phyloP scores from a whole-genome alignment of 2,888 invertebrate species.

The Pantelozetes paolii region DNA sequence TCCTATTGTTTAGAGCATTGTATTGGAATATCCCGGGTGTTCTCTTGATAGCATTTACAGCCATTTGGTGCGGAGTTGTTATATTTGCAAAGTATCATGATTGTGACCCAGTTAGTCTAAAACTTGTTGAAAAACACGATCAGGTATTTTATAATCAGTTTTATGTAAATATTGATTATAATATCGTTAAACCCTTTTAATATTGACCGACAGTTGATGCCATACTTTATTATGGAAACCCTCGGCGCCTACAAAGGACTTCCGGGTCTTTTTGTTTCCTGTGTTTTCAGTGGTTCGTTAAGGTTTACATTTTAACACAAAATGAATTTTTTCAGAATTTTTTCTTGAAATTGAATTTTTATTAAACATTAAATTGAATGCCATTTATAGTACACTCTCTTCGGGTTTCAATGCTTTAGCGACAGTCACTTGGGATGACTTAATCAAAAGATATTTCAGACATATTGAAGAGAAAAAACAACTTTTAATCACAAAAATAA shows the following conservation, averaged over 20 bases:
- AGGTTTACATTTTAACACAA: neutral
- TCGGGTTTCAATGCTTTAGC: constrained; percentile 68
- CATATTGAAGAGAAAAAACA: constrained; percentile 7
- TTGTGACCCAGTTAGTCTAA: constrained; percentile 67
- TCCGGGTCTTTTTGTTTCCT: constrained; percentile 82
- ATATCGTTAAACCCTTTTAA: neutral
- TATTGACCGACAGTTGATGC: constrained; percentile 50
- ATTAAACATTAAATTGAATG: neutral
- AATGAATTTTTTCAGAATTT: constrained; percentile 46
- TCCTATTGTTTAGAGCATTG: too few relatives aligned
- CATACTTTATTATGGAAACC: constrained; percentile 84
- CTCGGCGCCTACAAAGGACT: constrained; percentile 71
- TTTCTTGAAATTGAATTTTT: neutral
- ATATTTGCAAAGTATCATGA: constrained; percentile 94
- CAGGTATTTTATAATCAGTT: neutral
- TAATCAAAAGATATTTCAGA: constrained; percentile 55
- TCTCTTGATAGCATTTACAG: constrained; percentile 5
- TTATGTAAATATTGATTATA: neutral
- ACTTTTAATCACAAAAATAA: constrained; percentile 22
- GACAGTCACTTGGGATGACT: constrained; percentile 83
- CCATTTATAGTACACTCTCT: constrained; percentile 55
- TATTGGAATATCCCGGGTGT: constrained; percentile 39
- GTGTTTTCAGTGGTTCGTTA: constrained; percentile 78
- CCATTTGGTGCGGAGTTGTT: constrained; percentile 59
- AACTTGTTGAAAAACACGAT: constrained; percentile 15